phyloP scores from a whole-genome alignment of 2,888 invertebrate genomes.

The Eupithecia pulchellata region DNA sequence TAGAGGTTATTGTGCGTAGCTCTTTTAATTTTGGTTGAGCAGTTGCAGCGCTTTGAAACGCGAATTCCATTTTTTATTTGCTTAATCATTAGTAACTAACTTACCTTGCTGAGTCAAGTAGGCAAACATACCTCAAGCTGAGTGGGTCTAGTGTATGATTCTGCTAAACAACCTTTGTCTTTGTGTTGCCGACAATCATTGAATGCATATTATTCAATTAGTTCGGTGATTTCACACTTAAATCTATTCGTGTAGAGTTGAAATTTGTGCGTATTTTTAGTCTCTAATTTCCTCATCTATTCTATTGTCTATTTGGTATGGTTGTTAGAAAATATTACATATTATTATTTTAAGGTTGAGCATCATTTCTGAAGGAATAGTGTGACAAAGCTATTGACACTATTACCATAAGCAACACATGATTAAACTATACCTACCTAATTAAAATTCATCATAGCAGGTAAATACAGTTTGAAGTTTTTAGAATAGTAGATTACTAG shows the following conservation, averaged over 20 bases:
- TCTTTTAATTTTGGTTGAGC: slow-evolving; percentile 53
- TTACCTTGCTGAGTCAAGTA: not conserved
- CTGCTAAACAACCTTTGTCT: slow-evolving; percentile 39
- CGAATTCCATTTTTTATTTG: slow-evolving; percentile 45
- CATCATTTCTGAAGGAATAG: not conserved
- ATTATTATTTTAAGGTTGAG: not conserved
- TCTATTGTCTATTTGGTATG: not conserved
- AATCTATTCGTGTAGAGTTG: slow-evolving; percentile 37
- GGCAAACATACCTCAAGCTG: slow-evolving; percentile 34
- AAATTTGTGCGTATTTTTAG: not conserved
- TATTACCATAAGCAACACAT: not conserved
- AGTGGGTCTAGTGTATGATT: slow-evolving; percentile 24
- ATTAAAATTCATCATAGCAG: not conserved
- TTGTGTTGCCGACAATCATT: slow-evolving; percentile 40
- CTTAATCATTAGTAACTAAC: slow-evolving; percentile 17
- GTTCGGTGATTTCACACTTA: slow-evolving; percentile 40
- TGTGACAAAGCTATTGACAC: not conserved
- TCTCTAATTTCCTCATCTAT: not conserved
- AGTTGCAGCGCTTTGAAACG: slow-evolving; percentile 49
- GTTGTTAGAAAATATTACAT: not conserved
- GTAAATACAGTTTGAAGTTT: not conserved
- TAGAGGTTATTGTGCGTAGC: slow-evolving; percentile 38
- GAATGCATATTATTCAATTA: slow-evolving; percentile 44
- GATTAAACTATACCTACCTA: not conserved
- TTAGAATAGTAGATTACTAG: not conserved